These are phyloP conservation scores for Eupsilia transversa DNA, from an alignment of 2,888 invertebrate genomes.

Conservation along the genomic window DNA sequence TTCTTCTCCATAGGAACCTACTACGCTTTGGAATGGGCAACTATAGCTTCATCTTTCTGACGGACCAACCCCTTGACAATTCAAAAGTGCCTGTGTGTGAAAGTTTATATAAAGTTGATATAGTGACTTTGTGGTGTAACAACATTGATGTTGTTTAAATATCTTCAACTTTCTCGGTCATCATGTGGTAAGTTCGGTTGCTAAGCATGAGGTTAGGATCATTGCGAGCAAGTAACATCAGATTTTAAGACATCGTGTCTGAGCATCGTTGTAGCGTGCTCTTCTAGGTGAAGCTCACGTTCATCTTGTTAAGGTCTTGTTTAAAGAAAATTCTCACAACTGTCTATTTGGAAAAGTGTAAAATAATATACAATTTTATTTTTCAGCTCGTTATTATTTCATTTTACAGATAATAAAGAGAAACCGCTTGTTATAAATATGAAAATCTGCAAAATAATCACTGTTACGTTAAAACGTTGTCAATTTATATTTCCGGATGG, in stretches of 20 bases:
- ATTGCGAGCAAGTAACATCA: not conserved
- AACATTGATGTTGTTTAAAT: not conserved
- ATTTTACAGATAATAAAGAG: not conserved
- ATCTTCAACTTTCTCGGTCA: not conserved
- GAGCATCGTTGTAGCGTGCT: not conserved
- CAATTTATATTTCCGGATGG: conserved; percentile 27
- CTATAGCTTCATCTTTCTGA: not conserved
- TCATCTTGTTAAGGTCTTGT: not conserved
- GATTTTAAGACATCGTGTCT: not conserved
- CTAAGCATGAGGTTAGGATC: not conserved
- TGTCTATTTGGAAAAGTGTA: no score
- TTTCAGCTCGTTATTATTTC: not conserved
- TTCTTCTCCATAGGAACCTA: not conserved
- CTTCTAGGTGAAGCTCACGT: not conserved
- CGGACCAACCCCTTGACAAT: not conserved
- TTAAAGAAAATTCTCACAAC: not conserved
- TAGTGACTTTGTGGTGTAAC: not conserved
- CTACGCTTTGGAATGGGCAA: not conserved
- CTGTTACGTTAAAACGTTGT: conserved; percentile 20
- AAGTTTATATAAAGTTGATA: no score
- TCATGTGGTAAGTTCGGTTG: not conserved
- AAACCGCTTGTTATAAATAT: conserved; percentile 9
- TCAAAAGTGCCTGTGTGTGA: no score
- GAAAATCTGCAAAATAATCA: conserved; percentile 17
- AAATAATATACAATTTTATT: not conserved